A percentile compares a stretch with the other conserved stretches of the same genome.
phyloP scores from a whole-genome alignment of 1,140 invertebrate genomes.

The Saccostrea echinata region DNA sequence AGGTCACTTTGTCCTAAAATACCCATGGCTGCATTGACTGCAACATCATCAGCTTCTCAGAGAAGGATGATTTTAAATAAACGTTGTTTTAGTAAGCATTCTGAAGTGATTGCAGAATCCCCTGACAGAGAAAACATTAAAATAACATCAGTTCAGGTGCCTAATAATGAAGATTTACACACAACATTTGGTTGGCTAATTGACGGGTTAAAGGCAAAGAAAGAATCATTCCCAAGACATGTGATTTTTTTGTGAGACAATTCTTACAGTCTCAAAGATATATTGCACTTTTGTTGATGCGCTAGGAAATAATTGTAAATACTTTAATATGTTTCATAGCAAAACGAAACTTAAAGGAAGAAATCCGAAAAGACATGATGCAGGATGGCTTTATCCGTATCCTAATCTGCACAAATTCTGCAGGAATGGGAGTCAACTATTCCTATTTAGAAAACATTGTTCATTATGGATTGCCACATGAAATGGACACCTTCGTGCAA shows the following conservation, averaged over 20 bases:
- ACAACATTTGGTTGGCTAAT: slow-evolving; percentile 39
- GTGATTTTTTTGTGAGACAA: background rate
- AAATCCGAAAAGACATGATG: slow-evolving; percentile 47
- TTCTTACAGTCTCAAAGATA: slow-evolving; percentile 14
- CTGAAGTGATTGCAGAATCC: slow-evolving; percentile 39
- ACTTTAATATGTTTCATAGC: slow-evolving; percentile 48
- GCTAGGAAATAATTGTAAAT: background rate
- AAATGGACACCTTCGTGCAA: slow-evolving; percentile 55
- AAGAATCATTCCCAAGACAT: background rate
- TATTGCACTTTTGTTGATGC: background rate
- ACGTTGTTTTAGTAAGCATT: slow-evolving; percentile 14
- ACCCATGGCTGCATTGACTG: slow-evolving; percentile 42
- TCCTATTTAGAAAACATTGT: slow-evolving; percentile 26
- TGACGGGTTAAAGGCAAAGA: background rate
- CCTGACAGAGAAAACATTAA: slow-evolving; percentile 54
- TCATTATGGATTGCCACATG: slow-evolving; percentile 48
- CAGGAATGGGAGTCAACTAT: slow-evolving; percentile 42
- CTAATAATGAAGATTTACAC: slow-evolving; percentile 27
- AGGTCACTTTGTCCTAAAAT: slow-evolving; percentile 36
- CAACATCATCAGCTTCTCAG: slow-evolving; percentile 48
- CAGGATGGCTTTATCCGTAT: slow-evolving; percentile 40
- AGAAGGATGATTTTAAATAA: slow-evolving; percentile 46
- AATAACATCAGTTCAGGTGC: slow-evolving; percentile 24
- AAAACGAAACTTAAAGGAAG: slow-evolving; percentile 37
- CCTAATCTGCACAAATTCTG: slow-evolving; percentile 49